phyloP scores from a whole-genome alignment of 2,797 vertebrate genomes.

The Crocodylus rhombifer region DNA sequence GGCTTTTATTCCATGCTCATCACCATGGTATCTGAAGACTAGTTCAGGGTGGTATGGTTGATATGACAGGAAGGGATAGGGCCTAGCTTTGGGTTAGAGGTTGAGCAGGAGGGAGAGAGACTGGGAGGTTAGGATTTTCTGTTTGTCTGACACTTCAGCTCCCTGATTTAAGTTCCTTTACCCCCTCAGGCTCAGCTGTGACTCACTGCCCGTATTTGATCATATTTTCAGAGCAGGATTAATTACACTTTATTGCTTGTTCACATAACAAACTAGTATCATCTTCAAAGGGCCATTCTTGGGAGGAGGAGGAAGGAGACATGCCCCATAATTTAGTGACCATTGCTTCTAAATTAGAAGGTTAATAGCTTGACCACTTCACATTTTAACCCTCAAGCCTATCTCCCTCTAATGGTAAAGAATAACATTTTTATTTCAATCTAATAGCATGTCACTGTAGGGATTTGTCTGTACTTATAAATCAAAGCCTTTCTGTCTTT shows the following conservation, averaged over 20 bases:
- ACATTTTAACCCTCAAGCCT: constrained; percentile 46
- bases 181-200: constrained; percentile 36
- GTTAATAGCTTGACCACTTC: constrained; percentile 68
- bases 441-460: background rate
- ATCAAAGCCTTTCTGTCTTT: constrained; percentile 42
- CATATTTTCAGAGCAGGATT: constrained; percentile 59
- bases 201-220: constrained; percentile 48
- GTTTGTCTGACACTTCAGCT: background rate
- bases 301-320: constrained; percentile 42
- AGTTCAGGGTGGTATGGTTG: background rate
- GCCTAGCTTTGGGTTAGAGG: background rate
- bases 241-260: constrained; percentile 56
- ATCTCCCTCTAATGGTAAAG: constrained; percentile 27
- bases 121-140: constrained; percentile 11
- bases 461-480: constrained; percentile 20
- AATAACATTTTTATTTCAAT: constrained; percentile 37
- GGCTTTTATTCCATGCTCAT: background rate
- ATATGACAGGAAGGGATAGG: background rate
- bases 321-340: constrained; percentile 61
- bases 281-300: constrained; percentile 59
- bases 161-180: constrained; percentile 34
- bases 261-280: background rate
- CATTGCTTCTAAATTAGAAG: constrained; percentile 60
- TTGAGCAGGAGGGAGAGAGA: constrained; percentile 5
- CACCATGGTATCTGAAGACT: accelerated